Conservation (phyloP, 2,888 invertebrate genomes). For the Cenopis cana region DNA sequence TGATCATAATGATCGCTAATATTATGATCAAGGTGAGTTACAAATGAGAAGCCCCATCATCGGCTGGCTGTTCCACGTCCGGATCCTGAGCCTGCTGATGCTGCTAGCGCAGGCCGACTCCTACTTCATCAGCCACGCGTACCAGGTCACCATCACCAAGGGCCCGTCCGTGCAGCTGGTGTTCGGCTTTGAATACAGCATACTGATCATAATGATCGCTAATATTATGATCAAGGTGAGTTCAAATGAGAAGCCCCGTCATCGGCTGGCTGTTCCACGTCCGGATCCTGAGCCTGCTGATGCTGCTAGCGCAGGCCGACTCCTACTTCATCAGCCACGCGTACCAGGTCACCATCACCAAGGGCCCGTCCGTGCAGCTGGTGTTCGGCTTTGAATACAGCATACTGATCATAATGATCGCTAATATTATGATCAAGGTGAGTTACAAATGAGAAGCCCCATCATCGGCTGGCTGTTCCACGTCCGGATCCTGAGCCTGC, state of each 20-base stretch:
- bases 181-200: constrained; percentile 99
- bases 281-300: constrained; percentile 93
- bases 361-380: constrained; percentile 98
- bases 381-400: constrained; percentile 99
- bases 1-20: constrained; percentile 96
- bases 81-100: constrained; percentile 93
- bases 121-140: constrained; percentile 96
- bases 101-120: constrained; percentile 93
- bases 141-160: constrained; percentile 95
- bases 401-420: constrained; percentile 95
- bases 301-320: constrained; percentile 93
- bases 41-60: constrained; percentile 95
- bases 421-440: constrained; percentile 97
- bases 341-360: constrained; percentile 95
- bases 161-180: constrained; percentile 99
- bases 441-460: constrained; percentile 91
- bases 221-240: constrained; percentile 97
- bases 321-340: constrained; percentile 96
- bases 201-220: constrained; percentile 95
- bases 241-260: constrained; percentile 92
- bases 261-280: constrained; percentile 98
- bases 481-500: constrained; percentile 93
- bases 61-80: constrained; percentile 96
- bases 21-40: constrained; percentile 95
- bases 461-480: constrained; percentile 98